Conservation (phyloP, 2,113 vertebrate genomes). For the Vulpes lagopus region DNA sequence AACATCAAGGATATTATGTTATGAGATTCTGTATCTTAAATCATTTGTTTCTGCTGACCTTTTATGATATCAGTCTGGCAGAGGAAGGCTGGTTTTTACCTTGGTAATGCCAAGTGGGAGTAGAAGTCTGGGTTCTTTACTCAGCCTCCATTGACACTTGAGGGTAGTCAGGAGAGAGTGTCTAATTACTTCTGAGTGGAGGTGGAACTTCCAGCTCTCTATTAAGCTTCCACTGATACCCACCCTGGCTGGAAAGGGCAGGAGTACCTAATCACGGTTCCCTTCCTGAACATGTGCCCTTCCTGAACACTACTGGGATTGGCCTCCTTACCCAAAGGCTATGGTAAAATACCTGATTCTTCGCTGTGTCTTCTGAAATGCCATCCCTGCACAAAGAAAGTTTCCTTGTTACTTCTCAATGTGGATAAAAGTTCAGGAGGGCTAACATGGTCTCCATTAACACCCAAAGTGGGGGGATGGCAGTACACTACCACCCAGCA, state of each 20-base stretch:
- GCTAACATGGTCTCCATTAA: background rate
- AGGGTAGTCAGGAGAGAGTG: background rate
- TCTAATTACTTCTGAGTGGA: background rate
- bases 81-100: background rate
- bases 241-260: background rate
- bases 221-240: accelerated
- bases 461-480: accelerated
- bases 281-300: background rate
- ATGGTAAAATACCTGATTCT: background rate
- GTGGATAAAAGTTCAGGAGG: background rate
- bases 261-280: background rate
- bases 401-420: background rate
- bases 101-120: background rate
- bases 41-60: background rate
- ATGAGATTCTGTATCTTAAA: background rate
- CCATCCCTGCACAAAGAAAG: accelerated
- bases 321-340: background rate
- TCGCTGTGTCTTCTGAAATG: background rate
- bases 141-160: background rate
- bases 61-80: background rate
- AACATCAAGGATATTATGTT: background rate
- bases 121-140: background rate
- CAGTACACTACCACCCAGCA: background rate
- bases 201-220: background rate
- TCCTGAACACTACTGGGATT: background rate